A percentile compares a stretch with the other conserved stretches of the same genome.
phyloP scores from a whole-genome alignment of 2,113 vertebrate species.

The Odontophorus gujanensis region DNA sequence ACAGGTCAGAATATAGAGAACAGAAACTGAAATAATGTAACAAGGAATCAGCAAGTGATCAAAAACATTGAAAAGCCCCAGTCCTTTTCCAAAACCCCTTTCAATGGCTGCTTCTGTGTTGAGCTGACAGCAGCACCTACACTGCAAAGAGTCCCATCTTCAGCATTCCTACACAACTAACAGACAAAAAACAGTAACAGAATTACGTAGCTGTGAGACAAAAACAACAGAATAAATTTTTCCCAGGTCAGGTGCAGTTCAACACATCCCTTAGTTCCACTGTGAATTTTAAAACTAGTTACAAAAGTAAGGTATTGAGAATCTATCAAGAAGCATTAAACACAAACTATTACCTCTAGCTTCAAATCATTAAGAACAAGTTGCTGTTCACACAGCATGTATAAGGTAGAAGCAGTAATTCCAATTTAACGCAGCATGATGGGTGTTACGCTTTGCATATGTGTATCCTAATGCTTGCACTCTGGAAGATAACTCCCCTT shows the following conservation, averaged over 20 bases:
- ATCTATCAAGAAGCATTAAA: neutral
- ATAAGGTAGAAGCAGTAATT: neutral
- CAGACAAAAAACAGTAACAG: neutral
- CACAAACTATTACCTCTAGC: neutral
- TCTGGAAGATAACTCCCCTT: neutral
- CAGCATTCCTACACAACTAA: neutral
- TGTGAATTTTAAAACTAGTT: neutral
- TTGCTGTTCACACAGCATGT: neutral
- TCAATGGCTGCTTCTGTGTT: neutral
- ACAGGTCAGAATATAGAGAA: rapidly evolving
- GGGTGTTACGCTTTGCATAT: neutral
- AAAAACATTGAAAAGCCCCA: neutral
- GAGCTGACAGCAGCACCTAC: neutral
- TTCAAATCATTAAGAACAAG: neutral
- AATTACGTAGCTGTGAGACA: neutral
- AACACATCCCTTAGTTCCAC: neutral
- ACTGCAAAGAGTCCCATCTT: neutral
- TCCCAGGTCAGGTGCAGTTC: neutral
- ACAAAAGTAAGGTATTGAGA: neutral
- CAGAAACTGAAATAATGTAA: neutral
- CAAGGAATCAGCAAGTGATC: neutral
- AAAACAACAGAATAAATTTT: neutral
- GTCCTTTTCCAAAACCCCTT: neutral
- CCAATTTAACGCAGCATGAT: neutral
- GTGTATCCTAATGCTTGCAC: neutral